Percentiles rank a stretch among this genome's conserved stretches.
phyloP scores from a whole-genome alignment of 2,113 vertebrate genomes.

The Coryphaenoides rupestris region DNA sequence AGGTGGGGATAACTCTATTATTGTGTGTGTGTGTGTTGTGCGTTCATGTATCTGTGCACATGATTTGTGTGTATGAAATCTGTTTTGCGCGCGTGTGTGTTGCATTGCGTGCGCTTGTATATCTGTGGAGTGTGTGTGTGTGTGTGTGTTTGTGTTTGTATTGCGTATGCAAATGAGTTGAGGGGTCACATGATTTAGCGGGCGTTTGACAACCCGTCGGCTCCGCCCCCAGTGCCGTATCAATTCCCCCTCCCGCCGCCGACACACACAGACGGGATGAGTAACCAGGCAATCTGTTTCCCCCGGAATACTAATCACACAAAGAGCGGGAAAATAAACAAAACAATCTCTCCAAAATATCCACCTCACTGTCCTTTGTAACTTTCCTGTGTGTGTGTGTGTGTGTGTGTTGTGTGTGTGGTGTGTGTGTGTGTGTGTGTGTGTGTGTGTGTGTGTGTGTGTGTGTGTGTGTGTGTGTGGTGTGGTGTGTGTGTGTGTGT shows the following conservation, averaged over 20 bases:
- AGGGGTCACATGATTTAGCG: conserved; percentile 55
- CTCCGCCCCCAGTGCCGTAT: conserved; percentile 56
- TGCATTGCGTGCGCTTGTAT: no score
- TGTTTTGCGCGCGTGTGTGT: no score
- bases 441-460: conserved; percentile 3
- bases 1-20: neutral
- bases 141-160: conserved; percentile 9
- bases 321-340: conserved; percentile 8
- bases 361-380: no score
- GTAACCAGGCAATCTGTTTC: conserved; percentile 52
- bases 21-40: conserved; percentile 20
- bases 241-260: conserved; percentile 36
- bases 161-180: conserved; percentile 45
- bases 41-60: neutral
- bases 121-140: neutral
- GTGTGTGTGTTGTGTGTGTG: neutral
- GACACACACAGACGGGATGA: conserved; percentile 37
- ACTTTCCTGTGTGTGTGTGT: no score
- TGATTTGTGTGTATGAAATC: no score
- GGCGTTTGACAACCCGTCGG: conserved; percentile 46
- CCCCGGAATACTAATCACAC: conserved; percentile 42
- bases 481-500: neutral
- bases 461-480: neutral
- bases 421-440: conserved; percentile 1
- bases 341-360: neutral